Base-by-base conservation (phyloP, 2,797 vertebrate species). In the Peromyscus melanophrys region DNA sequence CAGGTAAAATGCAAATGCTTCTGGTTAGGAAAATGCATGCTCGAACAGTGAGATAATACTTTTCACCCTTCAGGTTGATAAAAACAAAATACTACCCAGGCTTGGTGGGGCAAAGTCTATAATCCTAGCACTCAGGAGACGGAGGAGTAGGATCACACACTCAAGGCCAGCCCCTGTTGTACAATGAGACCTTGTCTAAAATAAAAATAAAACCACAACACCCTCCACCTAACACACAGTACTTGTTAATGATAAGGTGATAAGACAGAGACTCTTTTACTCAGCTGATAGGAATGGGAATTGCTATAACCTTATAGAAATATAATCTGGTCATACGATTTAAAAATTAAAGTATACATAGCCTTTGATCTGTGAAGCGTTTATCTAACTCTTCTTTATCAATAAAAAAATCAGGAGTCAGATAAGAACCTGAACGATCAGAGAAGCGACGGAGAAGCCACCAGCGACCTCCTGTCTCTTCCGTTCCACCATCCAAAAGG, bases 1-100 rank as follows among this genome's bases (percentile, higher is more conserved):
- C 29, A 65, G 40, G 23, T 85, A 75, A 92, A 92, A 85, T 85
- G 17, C 59, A 88, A 95, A 90, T 34, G 76, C 46, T 87, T 61
- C 25, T 34, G 57, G 4, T 65, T 49, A 65, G 43, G 43, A 63
- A 89, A 89, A 83, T 87, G n/a, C 7, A 37, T 7, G 52, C n/a
- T 76, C 85, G 82, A 90, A 88, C 59, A 75, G 6, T 29, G 31
- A 87, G 46, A 71, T 77, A 43, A 4, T 34, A 6, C 29, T 69
- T 85, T 93, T 84, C 11, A 93, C 37, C 71, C 29, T 76, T 84
- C 46, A 67, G n/a, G 34, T 13, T 82, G 81, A 59, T 57, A 87
- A 93, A 80, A 67, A 85, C 80, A 63, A 27, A 69, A 65, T 78
- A 52, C n/a, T 69, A 84, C 25, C 29, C 29, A 63, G 73, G 31